phyloP scores from a whole-genome alignment of 2,888 invertebrate genomes.

The Euzophera pinguis region DNA sequence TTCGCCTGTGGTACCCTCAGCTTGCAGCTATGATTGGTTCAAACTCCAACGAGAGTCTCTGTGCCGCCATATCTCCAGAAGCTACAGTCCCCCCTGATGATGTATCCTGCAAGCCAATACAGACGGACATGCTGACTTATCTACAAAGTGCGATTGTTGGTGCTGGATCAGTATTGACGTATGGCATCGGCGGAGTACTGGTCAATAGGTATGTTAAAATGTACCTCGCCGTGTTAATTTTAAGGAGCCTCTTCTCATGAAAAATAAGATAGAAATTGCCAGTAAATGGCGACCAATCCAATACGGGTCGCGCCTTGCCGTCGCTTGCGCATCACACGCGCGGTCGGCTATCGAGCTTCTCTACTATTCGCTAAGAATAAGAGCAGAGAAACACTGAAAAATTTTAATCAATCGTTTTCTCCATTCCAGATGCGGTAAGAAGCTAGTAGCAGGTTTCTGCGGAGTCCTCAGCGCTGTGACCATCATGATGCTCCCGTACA shows the following conservation, averaged over 20 bases:
- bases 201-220: constrained; percentile 48
- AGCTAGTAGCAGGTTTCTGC: constrained; percentile 53
- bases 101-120: constrained; percentile 52
- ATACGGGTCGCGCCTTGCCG: too few species aligned
- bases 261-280: too few species aligned
- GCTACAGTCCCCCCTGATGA: constrained; percentile 22
- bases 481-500: constrained; percentile 76
- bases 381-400: too few species aligned
- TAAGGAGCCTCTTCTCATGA: too few species aligned
- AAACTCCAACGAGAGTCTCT: constrained; percentile 45
- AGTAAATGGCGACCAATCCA: too few species aligned
- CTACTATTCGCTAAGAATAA: too few species aligned
- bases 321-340: too few species aligned
- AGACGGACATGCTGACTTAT: constrained; percentile 82
- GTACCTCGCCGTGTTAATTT: too few species aligned
- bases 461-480: constrained; percentile 67
- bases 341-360: too few species aligned
- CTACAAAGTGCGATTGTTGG: constrained; percentile 85
- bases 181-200: constrained; percentile 74
- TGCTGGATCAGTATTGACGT: constrained; percentile 81
- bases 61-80: constrained; percentile 56
- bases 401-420: too few species aligned
- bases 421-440: constrained; percentile 57
- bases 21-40: constrained; percentile 85
- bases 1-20: constrained; percentile 93